These are phyloP conservation scores for Melanostoma scalare DNA, from an alignment of 2,888 invertebrate species.

Conservation along the genomic window DNA sequence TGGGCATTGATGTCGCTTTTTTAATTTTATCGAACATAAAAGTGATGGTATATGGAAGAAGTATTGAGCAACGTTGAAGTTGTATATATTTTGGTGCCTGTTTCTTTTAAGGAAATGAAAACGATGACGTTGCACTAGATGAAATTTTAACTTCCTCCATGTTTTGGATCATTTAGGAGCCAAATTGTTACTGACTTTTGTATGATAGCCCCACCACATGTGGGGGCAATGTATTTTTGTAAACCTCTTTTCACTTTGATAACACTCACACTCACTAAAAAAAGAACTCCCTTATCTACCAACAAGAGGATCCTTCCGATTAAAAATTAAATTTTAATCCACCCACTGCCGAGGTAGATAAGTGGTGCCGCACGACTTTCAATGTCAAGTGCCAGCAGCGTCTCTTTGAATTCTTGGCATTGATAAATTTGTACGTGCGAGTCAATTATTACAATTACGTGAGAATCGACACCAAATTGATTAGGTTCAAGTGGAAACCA, in stretches of 20 bases:
- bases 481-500: constrained; percentile 42
- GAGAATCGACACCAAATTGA: constrained; percentile 51
- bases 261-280: too few relatives aligned
- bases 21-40: constrained; percentile 59
- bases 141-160: too few relatives aligned
- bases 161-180: too few relatives aligned
- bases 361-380: constrained; percentile 1
- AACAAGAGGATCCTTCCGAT: constrained; percentile 17
- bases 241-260: too few relatives aligned
- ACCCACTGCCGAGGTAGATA: constrained; percentile 19
- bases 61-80: neutral
- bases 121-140: too few relatives aligned
- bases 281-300: neutral
- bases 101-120: too few relatives aligned
- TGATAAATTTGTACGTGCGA: constrained; percentile 68
- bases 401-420: constrained; percentile 49
- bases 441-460: constrained; percentile 67
- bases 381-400: constrained; percentile 34
- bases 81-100: neutral
- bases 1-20: constrained; percentile 17
- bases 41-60: constrained; percentile 60
- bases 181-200: too few relatives aligned
- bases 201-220: too few relatives aligned
- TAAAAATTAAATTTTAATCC: constrained; percentile 38
- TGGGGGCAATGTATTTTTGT: too few relatives aligned